Percentiles rank a stretch among this genome's conserved stretches.
These are phyloP conservation scores for Neopipo cinnamomea DNA, from an alignment of 2,113 vertebrate species.

Conservation along the genomic window DNA sequence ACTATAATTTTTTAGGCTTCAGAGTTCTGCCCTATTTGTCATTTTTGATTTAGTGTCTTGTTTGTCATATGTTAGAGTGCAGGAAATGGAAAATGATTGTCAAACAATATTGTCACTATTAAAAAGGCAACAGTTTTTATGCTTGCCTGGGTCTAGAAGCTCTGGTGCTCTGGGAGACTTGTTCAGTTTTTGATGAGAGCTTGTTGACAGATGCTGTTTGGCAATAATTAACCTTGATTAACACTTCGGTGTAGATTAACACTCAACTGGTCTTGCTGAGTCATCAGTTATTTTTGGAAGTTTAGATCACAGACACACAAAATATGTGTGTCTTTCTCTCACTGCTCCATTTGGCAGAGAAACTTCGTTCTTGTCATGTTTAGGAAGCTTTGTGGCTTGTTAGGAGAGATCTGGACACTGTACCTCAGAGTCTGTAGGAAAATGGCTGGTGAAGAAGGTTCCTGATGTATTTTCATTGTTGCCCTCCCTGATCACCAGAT, in stretches of 20 bases:
- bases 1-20: neutral
- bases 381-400: neutral
- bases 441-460: neutral
- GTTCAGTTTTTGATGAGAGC: neutral
- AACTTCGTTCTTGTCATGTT: neutral
- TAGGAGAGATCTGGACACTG: neutral
- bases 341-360: neutral
- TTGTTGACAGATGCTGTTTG: neutral
- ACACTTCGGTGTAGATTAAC: neutral
- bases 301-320: neutral
- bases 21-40: neutral
- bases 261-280: neutral
- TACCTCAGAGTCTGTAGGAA: neutral
- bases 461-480: neutral
- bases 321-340: neutral
- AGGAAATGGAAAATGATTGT: neutral
- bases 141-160: neutral
- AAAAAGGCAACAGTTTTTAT: neutral
- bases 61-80: neutral
- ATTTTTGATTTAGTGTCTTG: neutral
- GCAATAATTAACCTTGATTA: neutral
- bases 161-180: neutral
- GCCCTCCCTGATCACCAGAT: neutral
- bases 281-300: neutral
- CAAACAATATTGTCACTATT: neutral